These are phyloP conservation scores for Pectinophora gossypiella DNA, from an alignment of 1,140 invertebrate genomes.

Conservation along the genomic window DNA sequence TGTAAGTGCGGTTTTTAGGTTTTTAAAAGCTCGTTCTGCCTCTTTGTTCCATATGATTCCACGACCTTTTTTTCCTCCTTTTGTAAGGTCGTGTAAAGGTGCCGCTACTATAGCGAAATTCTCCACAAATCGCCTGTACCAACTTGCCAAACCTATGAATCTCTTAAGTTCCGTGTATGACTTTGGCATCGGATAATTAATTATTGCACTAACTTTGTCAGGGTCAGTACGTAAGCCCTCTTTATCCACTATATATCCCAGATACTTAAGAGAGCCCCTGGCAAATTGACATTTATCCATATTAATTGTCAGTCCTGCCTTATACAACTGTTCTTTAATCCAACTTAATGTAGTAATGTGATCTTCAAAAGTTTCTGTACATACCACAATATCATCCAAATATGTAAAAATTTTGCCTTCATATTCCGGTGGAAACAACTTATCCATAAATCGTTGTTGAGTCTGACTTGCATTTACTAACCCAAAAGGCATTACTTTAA, in stretches of 20 bases:
- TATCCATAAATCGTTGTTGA: neutral
- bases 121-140: slow-evolving; percentile 3
- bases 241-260: neutral
- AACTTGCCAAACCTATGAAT: slow-evolving; percentile 4
- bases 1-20: neutral
- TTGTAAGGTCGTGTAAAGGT: slow-evolving; percentile 3
- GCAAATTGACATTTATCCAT: neutral
- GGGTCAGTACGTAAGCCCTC: neutral
- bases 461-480: neutral
- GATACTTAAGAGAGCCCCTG: neutral
- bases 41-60: neutral
- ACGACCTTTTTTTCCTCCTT: neutral
- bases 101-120: slow-evolving; percentile 3
- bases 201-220: slow-evolving; percentile 3
- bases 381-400: neutral
- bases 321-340: neutral
- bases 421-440: neutral
- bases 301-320: neutral
- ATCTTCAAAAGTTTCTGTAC: neutral
- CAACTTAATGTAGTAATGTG: neutral
- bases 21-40: neutral
- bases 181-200: neutral
- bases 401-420: neutral
- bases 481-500: neutral
- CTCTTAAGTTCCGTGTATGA: neutral